Evolutionary conservation across 2,797 vertebrate genomes (phyloP).

Genomic region (Lithobates sylvaticus): DNA sequence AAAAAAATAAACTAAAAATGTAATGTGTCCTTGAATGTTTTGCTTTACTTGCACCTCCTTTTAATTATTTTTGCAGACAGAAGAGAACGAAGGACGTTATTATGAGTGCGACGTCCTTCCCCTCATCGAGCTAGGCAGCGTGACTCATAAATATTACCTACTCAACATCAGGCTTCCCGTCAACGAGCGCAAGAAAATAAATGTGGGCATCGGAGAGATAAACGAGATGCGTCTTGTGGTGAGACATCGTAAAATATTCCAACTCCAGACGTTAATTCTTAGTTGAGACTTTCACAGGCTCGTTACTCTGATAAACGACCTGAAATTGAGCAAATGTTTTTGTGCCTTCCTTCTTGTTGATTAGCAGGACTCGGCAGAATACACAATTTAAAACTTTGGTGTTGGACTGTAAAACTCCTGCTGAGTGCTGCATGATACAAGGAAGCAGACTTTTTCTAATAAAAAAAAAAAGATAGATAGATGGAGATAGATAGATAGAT

Average conservation of each 20-base stretch:
- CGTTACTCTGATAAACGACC: slow-evolving; percentile 20
- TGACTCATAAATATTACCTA: slow-evolving; percentile 97
- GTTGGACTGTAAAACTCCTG: too few relatives aligned
- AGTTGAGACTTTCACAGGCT: slow-evolving; percentile 16
- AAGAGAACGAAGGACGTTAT: slow-evolving; percentile 88
- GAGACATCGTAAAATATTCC: slow-evolving; percentile 65
- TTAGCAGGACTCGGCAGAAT: background rate
- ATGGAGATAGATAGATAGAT: too few relatives aligned
- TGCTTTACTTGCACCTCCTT: background rate
- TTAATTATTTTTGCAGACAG: slow-evolving; percentile 71
- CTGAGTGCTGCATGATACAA: too few relatives aligned
- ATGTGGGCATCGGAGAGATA: slow-evolving; percentile 93
- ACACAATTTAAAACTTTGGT: background rate
- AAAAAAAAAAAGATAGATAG: too few relatives aligned
- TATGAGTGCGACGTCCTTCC: slow-evolving; percentile 93
- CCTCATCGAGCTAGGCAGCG: slow-evolving; percentile 95
- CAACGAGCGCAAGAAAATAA: slow-evolving; percentile 88
- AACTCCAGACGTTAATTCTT: background rate
- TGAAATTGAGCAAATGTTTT: background rate
- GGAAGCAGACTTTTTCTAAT: too few relatives aligned
- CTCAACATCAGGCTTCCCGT: slow-evolving; percentile 95
- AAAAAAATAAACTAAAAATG: too few relatives aligned
- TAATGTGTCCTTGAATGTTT: too few relatives aligned
- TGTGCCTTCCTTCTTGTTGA: background rate
- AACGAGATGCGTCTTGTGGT: slow-evolving; percentile 93